A percentile compares a stretch with the other conserved stretches of the same genome.
These are phyloP conservation scores for Ageneiosus marmoratus DNA, from an alignment of 2,113 vertebrate species.

Conservation along the genomic window DNA sequence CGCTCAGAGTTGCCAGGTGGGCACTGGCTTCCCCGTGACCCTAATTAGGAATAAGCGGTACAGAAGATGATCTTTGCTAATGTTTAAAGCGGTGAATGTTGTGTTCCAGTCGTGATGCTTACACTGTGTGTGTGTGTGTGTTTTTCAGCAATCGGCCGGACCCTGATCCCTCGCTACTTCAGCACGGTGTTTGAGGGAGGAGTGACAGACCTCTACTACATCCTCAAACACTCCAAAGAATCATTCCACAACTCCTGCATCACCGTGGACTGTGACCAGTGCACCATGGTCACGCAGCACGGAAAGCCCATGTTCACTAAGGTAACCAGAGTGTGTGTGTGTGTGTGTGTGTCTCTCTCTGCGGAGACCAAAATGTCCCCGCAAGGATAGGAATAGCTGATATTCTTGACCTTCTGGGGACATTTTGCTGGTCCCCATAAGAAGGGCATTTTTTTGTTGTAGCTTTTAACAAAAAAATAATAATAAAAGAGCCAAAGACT, in stretches of 20 bases:
- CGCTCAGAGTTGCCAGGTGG: too few species aligned
- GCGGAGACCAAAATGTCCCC: too few species aligned
- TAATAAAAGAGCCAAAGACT: too few species aligned
- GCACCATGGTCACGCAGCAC: slow-evolving; percentile 97
- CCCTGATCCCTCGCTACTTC: slow-evolving; percentile 97
- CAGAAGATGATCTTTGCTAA: too few species aligned
- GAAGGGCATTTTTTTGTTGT: too few species aligned
- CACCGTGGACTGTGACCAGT: slow-evolving; percentile 98
- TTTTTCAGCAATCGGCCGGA: slow-evolving; percentile 91
- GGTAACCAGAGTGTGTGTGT: slow-evolving; percentile 71
- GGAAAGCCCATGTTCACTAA: slow-evolving; percentile 99
- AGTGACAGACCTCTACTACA: slow-evolving; percentile 96
- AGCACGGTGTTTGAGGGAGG: slow-evolving; percentile 99
- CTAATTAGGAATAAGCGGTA: too few species aligned
- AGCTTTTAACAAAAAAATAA: too few species aligned
- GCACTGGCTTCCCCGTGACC: too few species aligned
- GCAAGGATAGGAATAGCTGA: too few species aligned
- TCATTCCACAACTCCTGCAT: slow-evolving; percentile 99
- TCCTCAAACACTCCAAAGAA: slow-evolving; percentile 98
- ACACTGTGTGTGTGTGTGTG: slow-evolving; percentile 40
- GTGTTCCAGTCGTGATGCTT: neutral
- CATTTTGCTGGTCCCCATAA: too few species aligned
- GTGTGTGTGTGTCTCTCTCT: too few species aligned
- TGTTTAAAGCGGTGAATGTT: neutral
- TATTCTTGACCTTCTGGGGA: too few species aligned